Conservation (phyloP, 2,113 vertebrate genomes). For the Osmerus mordax region DNA sequence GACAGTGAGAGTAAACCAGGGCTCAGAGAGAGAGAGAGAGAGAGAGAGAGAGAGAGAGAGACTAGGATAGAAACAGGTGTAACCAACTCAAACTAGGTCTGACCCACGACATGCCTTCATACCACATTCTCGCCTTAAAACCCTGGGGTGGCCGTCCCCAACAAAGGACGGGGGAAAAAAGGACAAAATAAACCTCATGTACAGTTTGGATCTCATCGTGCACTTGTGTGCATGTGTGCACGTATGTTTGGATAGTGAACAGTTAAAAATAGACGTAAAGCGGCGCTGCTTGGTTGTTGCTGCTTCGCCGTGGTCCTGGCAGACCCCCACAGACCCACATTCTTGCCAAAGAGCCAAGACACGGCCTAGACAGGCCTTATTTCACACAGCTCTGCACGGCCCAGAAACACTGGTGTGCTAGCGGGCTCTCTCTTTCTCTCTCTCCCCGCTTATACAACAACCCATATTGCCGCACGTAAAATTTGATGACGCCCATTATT, state of each 20-base stretch:
- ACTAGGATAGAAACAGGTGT: conserved; percentile 18
- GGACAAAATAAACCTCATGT: background rate
- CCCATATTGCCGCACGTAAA: background rate
- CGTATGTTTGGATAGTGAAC: conserved; percentile 26
- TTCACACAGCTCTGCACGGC: conserved; percentile 12
- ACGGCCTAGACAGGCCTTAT: conserved; percentile 35
- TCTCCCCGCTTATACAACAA: background rate
- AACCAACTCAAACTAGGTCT: conserved; percentile 13
- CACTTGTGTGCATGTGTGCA: conserved; percentile 4
- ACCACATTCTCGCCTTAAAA: conserved; percentile 18
- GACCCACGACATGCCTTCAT: conserved; percentile 5
- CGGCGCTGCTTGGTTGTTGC: conserved; percentile 35
- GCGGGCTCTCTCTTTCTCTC: conserved; percentile 9
- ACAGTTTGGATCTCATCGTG: no score
- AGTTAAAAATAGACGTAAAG: conserved; percentile 54
- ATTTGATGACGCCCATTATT: background rate
- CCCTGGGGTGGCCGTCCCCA: background rate
- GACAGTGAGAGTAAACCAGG: background rate
- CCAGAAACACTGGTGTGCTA: conserved; percentile 3
- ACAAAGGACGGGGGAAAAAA: background rate
- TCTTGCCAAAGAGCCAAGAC: conserved; percentile 58
- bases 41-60: background rate
- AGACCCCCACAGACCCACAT: conserved; percentile 51
- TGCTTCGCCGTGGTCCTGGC: conserved; percentile 49
- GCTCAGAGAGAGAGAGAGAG: background rate